Percentiles rank a stretch among this genome's conserved stretches.
These are phyloP conservation scores for Saccostrea glomerata DNA, from an alignment of 1,140 invertebrate genomes.

Conservation along the genomic window DNA sequence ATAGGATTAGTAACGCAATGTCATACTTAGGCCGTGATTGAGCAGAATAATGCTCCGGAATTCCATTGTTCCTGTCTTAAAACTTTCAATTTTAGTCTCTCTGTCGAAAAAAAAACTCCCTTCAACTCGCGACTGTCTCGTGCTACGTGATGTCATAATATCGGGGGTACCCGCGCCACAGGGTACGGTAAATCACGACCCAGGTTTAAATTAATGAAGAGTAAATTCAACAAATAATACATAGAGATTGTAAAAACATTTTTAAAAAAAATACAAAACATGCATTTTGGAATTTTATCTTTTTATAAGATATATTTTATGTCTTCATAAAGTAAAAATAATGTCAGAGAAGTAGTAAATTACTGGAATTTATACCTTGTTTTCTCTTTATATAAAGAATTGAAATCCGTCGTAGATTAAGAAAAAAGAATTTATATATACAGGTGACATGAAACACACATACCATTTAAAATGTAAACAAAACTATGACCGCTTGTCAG, in stretches of 20 bases:
- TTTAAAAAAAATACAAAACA: not conserved
- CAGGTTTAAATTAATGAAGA: not conserved
- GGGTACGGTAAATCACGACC: not conserved
- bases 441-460: not conserved
- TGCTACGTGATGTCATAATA: conserved; percentile 1
- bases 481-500: not conserved
- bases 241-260: not conserved
- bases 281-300: not conserved
- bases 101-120: not conserved
- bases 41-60: conserved; percentile 11
- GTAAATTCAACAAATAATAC: not conserved
- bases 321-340: not conserved
- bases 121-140: not conserved
- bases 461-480: not conserved
- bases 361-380: not conserved
- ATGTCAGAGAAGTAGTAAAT: not conserved
- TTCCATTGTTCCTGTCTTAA: not conserved
- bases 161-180: not conserved
- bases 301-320: not conserved
- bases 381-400: not conserved
- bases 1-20: conserved; percentile 20
- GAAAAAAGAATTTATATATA: not conserved
- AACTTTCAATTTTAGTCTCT: no score
- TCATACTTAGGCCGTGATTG: not conserved
- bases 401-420: not conserved